phyloP scores from a whole-genome alignment of 2,888 invertebrate genomes.

The Suillia variegata region DNA sequence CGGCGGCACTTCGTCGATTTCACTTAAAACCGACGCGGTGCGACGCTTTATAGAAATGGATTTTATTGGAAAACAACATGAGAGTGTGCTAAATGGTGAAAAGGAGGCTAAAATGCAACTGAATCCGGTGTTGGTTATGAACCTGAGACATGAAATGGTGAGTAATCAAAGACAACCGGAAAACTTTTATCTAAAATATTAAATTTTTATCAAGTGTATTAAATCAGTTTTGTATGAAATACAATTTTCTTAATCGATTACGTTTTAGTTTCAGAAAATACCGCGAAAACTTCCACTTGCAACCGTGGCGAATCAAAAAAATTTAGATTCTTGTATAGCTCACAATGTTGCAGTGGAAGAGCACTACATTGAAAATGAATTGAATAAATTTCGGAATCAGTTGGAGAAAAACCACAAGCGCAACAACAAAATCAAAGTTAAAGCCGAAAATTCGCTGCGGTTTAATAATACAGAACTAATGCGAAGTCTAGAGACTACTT shows the following conservation, averaged over 20 bases:
- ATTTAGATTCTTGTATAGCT: slow-evolving; percentile 46
- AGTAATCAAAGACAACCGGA: slow-evolving; percentile 11
- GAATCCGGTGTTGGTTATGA: slow-evolving; percentile 58
- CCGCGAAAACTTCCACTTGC: slow-evolving; percentile 45
- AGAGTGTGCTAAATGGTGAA: slow-evolving; percentile 47
- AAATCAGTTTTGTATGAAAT: no score
- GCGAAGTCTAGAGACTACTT: slow-evolving; percentile 46
- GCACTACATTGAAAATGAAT: slow-evolving; percentile 54
- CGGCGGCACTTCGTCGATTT: slow-evolving; percentile 16
- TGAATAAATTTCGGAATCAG: slow-evolving; percentile 56
- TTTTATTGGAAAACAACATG: slow-evolving; percentile 49
- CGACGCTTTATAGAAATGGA: slow-evolving; percentile 57
- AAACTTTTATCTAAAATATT: not conserved
- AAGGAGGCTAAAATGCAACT: slow-evolving; percentile 31
- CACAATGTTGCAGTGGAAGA: slow-evolving; percentile 57
- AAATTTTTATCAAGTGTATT: no score
- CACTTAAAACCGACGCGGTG: slow-evolving; percentile 50
- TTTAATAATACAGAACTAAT: slow-evolving; percentile 47
- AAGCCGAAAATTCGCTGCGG: slow-evolving; percentile 32
- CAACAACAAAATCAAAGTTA: slow-evolving; percentile 27
- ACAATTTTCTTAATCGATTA: no score
- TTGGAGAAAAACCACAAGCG: slow-evolving; percentile 43
- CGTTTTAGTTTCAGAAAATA: slow-evolving; percentile 49
- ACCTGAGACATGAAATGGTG: slow-evolving; percentile 59
- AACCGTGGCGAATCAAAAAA: slow-evolving; percentile 43